A percentile compares a stretch with the other conserved stretches of the same genome.
phyloP scores from a whole-genome alignment of 2,888 invertebrate species.

The Torymus auratus region DNA sequence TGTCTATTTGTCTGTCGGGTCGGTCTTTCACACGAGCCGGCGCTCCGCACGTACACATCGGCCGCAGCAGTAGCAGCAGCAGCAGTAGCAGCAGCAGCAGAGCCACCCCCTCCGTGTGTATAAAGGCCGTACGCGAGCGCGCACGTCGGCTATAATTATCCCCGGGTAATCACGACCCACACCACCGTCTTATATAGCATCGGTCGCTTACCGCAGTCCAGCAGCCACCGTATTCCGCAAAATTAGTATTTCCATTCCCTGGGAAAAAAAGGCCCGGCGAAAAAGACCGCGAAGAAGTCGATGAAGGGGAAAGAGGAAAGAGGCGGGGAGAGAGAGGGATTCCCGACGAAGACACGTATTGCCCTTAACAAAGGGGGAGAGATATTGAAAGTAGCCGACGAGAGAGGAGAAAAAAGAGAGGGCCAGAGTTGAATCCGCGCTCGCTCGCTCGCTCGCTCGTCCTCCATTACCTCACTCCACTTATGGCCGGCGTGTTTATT shows the following conservation, averaged over 20 bases:
- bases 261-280: conserved; percentile 64
- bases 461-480: conserved; percentile 63
- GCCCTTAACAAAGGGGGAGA: conserved; percentile 2
- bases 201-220: conserved; percentile 74
- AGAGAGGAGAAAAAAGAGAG: conserved; percentile 45
- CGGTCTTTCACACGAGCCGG: conserved; percentile 47
- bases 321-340: conserved; percentile 48
- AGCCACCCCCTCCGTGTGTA: conserved; percentile 54
- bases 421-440: conserved; percentile 34
- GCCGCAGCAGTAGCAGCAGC: conserved; percentile 1
- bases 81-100: conserved; percentile 5
- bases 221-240: conserved; percentile 76
- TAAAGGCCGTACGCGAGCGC: conserved; percentile 59
- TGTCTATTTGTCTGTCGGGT: conserved; percentile 12
- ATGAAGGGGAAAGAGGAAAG: conserved; percentile 29
- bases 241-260: conserved; percentile 76
- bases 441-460: conserved; percentile 52
- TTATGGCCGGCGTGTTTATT: conserved; percentile 72
- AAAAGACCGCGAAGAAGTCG: conserved; percentile 21
- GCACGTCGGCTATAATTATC: conserved; percentile 74
- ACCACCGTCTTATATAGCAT: conserved; percentile 68
- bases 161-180: conserved; percentile 75
- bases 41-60: conserved; percentile 38
- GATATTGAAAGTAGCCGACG: conserved; percentile 53
- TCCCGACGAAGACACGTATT: not conserved